phyloP scores from a whole-genome alignment of 2,888 invertebrate genomes.

The Melanophora roralis region DNA sequence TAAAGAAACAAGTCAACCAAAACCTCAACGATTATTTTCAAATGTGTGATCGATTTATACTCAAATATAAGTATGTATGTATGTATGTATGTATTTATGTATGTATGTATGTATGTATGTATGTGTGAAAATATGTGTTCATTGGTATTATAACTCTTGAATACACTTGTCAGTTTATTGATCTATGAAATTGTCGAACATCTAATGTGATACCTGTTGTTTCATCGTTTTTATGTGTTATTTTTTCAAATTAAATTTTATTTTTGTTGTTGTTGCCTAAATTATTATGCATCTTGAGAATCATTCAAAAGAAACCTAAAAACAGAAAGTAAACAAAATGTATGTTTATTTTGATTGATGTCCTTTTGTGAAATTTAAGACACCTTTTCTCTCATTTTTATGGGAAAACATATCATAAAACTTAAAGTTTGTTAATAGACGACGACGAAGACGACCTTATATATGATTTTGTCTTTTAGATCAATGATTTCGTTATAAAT shows the following conservation, averaged over 20 bases:
- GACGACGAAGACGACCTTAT: too few relatives aligned
- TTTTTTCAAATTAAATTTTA: not conserved
- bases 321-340: not conserved
- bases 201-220: conserved; percentile 23
- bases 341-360: conserved; percentile 60
- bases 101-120: too few relatives aligned
- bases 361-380: conserved; percentile 61
- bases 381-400: conserved; percentile 50
- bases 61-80: too few relatives aligned
- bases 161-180: conserved; percentile 23
- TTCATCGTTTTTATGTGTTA: conserved; percentile 25
- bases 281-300: conserved; percentile 43
- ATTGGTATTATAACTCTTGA: not conserved
- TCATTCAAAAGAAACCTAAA: conserved; percentile 12
- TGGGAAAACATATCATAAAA: conserved; percentile 42
- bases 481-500: not conserved
- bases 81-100: too few relatives aligned
- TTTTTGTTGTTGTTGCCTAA: conserved; percentile 3
- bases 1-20: not conserved
- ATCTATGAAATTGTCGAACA: conserved; percentile 4
- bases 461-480: not conserved
- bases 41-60: conserved; percentile 27
- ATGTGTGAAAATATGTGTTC: too few relatives aligned
- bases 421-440: not conserved
- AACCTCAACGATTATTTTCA: conserved; percentile 11